These are phyloP conservation scores for Laothoe populi DNA, from an alignment of 2,888 invertebrate genomes.

Conservation along the genomic window DNA sequence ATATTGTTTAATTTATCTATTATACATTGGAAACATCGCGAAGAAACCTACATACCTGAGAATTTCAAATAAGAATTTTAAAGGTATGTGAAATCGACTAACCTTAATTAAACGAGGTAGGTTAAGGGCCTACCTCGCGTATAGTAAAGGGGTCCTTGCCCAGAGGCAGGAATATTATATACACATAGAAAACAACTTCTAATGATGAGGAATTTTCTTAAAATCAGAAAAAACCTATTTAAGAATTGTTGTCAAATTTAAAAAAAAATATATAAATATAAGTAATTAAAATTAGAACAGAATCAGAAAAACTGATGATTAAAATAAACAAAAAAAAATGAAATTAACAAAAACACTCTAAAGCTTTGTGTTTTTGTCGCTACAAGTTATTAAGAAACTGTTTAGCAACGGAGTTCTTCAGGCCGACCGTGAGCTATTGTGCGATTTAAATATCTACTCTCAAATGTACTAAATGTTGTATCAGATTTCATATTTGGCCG, in stretches of 20 bases:
- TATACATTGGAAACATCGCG: no score
- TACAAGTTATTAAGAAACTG: not conserved
- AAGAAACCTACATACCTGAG: no score
- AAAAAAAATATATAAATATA: not conserved
- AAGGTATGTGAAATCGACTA: no score
- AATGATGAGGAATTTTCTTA: no score
- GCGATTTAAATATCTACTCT: not conserved
- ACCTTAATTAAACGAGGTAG: no score
- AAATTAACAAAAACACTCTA: not conserved
- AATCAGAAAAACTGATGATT: not conserved
- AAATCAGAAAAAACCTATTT: not conserved
- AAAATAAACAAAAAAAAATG: not conserved
- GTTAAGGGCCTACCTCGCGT: no score
- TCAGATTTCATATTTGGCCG: not conserved
- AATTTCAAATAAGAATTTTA: no score
- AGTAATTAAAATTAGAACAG: not conserved
- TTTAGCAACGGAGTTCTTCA: not conserved
- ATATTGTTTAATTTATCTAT: no score
- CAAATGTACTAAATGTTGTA: not conserved
- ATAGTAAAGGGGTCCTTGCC: no score
- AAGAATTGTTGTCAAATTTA: conserved; percentile 2
- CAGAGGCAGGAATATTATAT: no score
- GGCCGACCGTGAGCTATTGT: not conserved
- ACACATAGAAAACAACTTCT: no score
- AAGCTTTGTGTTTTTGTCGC: not conserved